These are phyloP conservation scores for Varanus komodoensis DNA, from an alignment of 2,113 vertebrate genomes.

Conservation along the genomic window DNA sequence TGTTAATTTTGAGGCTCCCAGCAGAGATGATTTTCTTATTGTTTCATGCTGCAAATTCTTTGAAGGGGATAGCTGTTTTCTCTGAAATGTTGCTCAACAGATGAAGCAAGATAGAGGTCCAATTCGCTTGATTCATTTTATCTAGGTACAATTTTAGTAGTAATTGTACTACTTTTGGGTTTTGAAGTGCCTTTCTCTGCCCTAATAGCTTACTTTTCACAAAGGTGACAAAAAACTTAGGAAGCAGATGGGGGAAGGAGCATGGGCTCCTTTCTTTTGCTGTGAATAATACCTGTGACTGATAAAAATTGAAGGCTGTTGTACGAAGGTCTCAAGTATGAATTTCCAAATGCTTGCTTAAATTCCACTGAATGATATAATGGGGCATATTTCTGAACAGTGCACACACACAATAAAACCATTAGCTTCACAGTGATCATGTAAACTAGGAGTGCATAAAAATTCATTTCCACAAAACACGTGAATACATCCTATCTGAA, in stretches of 20 bases:
- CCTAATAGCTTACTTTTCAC: not conserved
- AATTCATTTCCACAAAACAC: no score
- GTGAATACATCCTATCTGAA: no score
- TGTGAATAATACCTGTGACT: not conserved
- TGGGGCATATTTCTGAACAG: not conserved
- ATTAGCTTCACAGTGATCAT: no score
- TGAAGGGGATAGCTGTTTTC: not conserved
- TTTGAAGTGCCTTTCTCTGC: not conserved
- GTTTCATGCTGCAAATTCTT: constrained; percentile 22
- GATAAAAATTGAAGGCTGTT: not conserved
- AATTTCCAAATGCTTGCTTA: no score
- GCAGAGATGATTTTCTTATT: constrained; percentile 25
- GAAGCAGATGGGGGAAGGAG: not conserved
- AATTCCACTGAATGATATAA: not conserved
- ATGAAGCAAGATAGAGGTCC: not conserved
- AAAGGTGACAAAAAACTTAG: not conserved
- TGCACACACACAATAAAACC: no score
- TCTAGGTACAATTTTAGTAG: not conserved
- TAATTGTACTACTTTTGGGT: not conserved
- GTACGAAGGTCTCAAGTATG: no score
- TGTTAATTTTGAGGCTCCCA: constrained; percentile 29
- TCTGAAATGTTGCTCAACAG: not conserved
- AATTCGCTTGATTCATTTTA: not conserved
- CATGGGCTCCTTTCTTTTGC: no score
- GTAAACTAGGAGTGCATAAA: no score